Evolutionary conservation across 2,113 vertebrate genomes (phyloP).

Genomic region (Nyctibius bracteatus): DNA sequence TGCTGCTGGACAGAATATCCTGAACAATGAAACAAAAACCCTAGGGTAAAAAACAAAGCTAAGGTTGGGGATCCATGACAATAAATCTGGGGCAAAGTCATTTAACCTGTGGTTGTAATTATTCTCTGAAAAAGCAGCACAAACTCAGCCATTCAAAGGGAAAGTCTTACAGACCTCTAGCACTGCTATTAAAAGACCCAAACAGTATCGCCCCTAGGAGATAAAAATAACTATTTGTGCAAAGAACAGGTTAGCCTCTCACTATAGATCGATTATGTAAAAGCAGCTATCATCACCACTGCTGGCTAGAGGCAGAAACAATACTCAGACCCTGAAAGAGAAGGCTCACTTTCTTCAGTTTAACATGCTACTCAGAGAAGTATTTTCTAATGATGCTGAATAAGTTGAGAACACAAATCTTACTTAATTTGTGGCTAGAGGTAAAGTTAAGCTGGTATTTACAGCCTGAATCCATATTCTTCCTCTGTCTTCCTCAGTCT

Average conservation of each 20-base stretch:
- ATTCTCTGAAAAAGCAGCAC: not conserved
- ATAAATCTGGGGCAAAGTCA: not conserved
- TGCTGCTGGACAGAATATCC: not conserved
- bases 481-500: not conserved
- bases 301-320: slow-evolving; percentile 1
- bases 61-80: not conserved
- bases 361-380: not conserved
- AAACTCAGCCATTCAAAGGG: not conserved
- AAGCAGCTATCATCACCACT: not conserved
- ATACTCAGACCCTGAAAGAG: not conserved
- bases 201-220: not conserved
- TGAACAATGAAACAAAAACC: not conserved
- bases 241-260: not conserved
- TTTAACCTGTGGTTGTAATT: not conserved
- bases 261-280: not conserved
- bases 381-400: not conserved
- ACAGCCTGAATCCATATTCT: not conserved
- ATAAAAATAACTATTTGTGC: not conserved
- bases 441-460: not conserved
- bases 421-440: slow-evolving; percentile 13
- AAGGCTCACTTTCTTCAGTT: not conserved
- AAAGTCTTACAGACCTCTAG: not conserved
- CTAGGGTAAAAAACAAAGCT: slow-evolving; percentile 4
- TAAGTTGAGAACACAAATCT: not conserved
- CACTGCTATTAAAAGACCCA: not conserved